These are phyloP conservation scores for Brachionichthys hirsutus DNA, from an alignment of 2,113 vertebrate species.

Conservation along the genomic window DNA sequence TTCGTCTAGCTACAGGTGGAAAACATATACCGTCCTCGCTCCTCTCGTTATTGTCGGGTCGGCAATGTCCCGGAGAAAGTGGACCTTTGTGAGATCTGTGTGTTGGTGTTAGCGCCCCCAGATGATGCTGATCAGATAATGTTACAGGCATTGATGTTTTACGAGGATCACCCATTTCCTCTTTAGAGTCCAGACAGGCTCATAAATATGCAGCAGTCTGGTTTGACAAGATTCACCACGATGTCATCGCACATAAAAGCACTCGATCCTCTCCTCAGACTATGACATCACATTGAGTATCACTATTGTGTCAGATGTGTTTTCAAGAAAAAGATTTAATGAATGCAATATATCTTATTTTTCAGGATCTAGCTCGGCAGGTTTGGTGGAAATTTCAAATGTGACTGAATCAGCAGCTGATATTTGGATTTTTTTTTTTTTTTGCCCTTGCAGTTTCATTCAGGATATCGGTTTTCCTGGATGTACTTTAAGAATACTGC, in stretches of 20 bases:
- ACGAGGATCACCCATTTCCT: conserved; percentile 15
- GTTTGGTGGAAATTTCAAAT: too few relatives aligned
- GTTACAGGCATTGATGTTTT: conserved; percentile 19
- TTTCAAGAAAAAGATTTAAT: too few relatives aligned
- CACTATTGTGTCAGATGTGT: too few relatives aligned
- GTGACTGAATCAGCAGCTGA: too few relatives aligned
- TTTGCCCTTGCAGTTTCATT: too few relatives aligned
- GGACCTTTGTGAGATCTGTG: conserved; percentile 7
- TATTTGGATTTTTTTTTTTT: too few relatives aligned
- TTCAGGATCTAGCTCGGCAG: too few relatives aligned
- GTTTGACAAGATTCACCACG: too few relatives aligned
- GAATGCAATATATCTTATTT: too few relatives aligned
- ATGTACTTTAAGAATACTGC: neutral
- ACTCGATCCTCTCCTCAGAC: too few relatives aligned
- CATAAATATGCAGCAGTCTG: conserved; percentile 6
- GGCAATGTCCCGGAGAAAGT: neutral
- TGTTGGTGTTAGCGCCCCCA: conserved; percentile 26
- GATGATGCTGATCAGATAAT: conserved; percentile 34
- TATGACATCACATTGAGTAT: too few relatives aligned
- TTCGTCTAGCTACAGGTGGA: conserved; percentile 11
- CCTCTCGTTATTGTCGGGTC: neutral
- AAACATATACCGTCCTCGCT: conserved; percentile 10
- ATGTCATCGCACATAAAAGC: too few relatives aligned
- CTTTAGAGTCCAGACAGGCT: conserved; percentile 13
- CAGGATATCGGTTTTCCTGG: neutral